These are phyloP conservation scores for Lethrus apterus DNA, from an alignment of 1,140 invertebrate species.

Conservation along the genomic window DNA sequence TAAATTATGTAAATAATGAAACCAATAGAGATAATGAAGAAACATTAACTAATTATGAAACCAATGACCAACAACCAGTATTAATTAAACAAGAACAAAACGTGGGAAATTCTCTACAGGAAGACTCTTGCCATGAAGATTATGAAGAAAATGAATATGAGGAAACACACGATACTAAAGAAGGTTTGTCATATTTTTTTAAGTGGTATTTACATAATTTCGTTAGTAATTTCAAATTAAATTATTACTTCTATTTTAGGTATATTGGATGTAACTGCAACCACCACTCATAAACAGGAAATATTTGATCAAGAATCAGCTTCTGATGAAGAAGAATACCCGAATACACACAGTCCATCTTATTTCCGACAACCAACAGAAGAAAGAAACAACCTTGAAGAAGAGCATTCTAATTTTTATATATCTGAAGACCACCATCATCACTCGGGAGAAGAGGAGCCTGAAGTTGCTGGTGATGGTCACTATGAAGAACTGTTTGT, in stretches of 20 bases:
- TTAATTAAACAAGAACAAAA: constrained; percentile 10
- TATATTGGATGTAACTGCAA: neutral
- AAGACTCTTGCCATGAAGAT: too few species aligned
- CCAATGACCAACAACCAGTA: neutral
- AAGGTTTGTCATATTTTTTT: too few species aligned
- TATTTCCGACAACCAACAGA: neutral
- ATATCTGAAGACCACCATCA: neutral
- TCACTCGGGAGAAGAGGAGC: neutral
- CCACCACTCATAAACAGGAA: constrained; percentile 3
- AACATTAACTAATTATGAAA: constrained; percentile 1
- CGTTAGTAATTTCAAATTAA: too few species aligned
- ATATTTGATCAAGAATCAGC: neutral
- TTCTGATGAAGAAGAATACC: neutral
- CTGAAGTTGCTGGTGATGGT: neutral
- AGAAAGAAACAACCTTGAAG: constrained; percentile 16
- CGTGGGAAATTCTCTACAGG: neutral
- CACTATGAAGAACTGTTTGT: constrained; percentile 8
- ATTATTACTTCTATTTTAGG: too few species aligned
- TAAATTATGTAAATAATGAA: constrained; percentile 8
- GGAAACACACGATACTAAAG: constrained; percentile 10
- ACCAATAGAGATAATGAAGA: neutral
- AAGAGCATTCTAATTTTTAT: constrained; percentile 3
- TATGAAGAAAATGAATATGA: constrained; percentile 5
- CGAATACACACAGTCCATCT: neutral
- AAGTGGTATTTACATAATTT: too few species aligned